Evolutionary conservation across 2,113 vertebrate genomes (phyloP).

Genomic region (Saguinus midas): DNA sequence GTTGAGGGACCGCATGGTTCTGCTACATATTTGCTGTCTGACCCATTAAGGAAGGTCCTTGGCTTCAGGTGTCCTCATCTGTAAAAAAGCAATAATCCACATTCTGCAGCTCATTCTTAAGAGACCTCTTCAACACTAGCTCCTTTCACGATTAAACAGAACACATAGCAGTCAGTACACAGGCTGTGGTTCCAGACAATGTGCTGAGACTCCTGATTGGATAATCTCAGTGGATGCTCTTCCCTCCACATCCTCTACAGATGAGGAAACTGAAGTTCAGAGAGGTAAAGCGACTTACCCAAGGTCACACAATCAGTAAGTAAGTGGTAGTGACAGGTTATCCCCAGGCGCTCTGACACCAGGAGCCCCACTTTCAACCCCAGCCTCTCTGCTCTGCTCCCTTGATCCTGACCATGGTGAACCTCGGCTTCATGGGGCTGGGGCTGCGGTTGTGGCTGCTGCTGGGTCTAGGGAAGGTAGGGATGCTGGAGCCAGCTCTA

Average conservation of each 20-base stretch:
- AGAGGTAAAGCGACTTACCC: neutral
- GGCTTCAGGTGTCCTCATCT: slow-evolving; percentile 5
- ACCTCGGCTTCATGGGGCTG: rapidly evolving
- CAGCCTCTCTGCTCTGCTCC: neutral
- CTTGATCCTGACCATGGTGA: neutral
- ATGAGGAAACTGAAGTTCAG: slow-evolving; percentile 37
- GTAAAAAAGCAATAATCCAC: neutral
- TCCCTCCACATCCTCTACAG: slow-evolving; percentile 12
- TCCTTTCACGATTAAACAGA: neutral
- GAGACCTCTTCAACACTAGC: neutral
- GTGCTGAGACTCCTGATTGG: neutral
- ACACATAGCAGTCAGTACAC: neutral
- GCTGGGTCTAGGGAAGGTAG: neutral
- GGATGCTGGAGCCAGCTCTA: neutral
- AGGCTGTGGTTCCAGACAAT: neutral
- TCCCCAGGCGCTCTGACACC: neutral
- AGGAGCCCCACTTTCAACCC: neutral
- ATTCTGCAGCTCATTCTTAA: neutral
- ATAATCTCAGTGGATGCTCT: neutral
- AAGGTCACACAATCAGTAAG: neutral
- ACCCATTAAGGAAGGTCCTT: neutral
- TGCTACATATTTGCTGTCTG: slow-evolving; percentile 13
- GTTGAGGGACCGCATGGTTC: neutral
- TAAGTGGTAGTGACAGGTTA: neutral
- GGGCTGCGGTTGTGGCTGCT: neutral